A percentile compares a stretch with the other conserved stretches of the same genome.
phyloP scores from a whole-genome alignment of 2,797 vertebrate species.

The Trematomus bernacchii region DNA sequence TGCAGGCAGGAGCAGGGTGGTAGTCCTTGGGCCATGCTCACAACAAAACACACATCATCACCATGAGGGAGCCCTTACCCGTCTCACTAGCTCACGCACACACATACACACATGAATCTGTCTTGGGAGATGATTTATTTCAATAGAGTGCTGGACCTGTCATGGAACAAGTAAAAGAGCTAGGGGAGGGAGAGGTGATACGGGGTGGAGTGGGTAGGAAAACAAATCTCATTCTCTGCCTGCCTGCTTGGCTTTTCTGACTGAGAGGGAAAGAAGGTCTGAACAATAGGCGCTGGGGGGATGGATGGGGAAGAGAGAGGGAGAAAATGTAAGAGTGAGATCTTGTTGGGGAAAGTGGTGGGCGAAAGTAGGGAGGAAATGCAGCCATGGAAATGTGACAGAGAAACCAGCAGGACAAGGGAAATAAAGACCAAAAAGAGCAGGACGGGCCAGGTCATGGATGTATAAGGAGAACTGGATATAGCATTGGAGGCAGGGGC shows the following conservation, averaged over 20 bases:
- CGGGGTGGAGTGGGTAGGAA: conserved; percentile 63
- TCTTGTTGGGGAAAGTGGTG: not conserved
- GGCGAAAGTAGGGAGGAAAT: not conserved
- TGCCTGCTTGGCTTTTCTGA: conserved; percentile 53
- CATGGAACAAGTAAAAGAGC: conserved; percentile 79
- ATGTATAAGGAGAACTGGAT: not conserved
- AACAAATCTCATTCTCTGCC: conserved; percentile 75
- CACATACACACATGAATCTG: conserved; percentile 10
- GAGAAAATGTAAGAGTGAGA: conserved; percentile 35
- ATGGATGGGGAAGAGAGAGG: conserved; percentile 4
- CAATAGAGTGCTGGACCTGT: conserved; percentile 62
- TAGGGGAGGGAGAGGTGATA: conserved; percentile 57
- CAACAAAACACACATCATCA: conserved; percentile 70
- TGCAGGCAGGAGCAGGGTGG: conserved; percentile 55
- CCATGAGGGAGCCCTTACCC: conserved; percentile 55
- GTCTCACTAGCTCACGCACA: conserved; percentile 30
- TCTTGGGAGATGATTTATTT: conserved; percentile 76
- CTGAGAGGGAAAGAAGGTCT: conserved; percentile 52
- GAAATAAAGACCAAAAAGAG: conserved; percentile 35
- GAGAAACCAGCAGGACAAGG: conserved; percentile 3
- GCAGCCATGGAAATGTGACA: conserved; percentile 23
- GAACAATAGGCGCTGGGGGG: conserved; percentile 37
- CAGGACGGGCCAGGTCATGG: not conserved
- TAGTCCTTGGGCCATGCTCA: conserved; percentile 64
- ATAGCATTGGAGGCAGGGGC: too few species aligned